phyloP scores from a whole-genome alignment of 2,113 vertebrate genomes.

The Bettongia penicillata region DNA sequence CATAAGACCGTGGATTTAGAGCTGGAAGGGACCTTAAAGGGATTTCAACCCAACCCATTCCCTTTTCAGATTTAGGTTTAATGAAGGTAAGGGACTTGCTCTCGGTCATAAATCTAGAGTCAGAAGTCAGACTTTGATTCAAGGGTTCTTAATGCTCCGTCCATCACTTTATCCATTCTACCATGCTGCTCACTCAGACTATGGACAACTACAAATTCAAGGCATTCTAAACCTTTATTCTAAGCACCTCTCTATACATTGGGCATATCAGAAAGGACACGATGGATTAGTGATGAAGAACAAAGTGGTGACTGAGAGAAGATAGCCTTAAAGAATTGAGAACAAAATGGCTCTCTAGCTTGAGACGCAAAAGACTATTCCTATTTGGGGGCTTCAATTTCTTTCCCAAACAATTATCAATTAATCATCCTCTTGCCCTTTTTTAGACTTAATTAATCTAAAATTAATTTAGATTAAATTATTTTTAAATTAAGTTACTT shows the following conservation, averaged over 20 bases:
- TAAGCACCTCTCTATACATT: background rate
- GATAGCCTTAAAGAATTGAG: constrained; percentile 15
- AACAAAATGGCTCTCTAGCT: background rate
- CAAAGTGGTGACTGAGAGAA: constrained; percentile 56
- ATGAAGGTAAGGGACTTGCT: background rate
- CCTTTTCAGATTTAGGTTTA: background rate
- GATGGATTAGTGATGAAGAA: background rate
- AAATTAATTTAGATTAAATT: too few species aligned
- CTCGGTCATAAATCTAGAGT: background rate
- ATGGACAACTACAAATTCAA: background rate
- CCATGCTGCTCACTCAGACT: background rate
- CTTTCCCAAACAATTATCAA: constrained; percentile 44
- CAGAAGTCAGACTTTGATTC: background rate
- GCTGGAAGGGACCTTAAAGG: background rate
- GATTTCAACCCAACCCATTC: background rate
- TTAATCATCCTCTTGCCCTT: constrained; percentile 73
- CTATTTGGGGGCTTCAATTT: constrained; percentile 67
- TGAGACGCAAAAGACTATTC: constrained; percentile 42
- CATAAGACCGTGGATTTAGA: too few species aligned
- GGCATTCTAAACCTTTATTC: background rate
- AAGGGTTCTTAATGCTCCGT: background rate
- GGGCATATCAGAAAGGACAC: constrained; percentile 1
- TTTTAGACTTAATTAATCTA: constrained; percentile 10
- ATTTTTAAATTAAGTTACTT: constrained; percentile 58
- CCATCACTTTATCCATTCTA: background rate